These are phyloP conservation scores for Troilus luridus DNA, from an alignment of 2,888 invertebrate genomes.

Conservation along the genomic window DNA sequence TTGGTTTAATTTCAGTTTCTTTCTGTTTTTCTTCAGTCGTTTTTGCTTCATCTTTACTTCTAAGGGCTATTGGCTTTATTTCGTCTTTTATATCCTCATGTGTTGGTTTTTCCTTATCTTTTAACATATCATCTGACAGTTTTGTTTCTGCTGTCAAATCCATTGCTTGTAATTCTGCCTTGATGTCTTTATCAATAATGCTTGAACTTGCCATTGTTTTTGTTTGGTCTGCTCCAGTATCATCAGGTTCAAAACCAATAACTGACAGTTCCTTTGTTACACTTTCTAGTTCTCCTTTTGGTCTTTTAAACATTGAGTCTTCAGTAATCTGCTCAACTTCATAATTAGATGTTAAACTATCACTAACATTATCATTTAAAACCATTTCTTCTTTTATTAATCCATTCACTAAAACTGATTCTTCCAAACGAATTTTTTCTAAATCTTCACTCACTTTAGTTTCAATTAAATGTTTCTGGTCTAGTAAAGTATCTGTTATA, in stretches of 20 bases:
- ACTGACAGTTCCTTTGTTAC: constrained; percentile 7
- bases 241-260: neutral
- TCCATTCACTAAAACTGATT: constrained; percentile 9
- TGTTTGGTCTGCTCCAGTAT: neutral
- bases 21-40: neutral
- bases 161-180: constrained; percentile 8
- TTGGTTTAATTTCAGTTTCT: too few relatives aligned
- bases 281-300: neutral
- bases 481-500: neutral
- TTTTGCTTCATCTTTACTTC: neutral
- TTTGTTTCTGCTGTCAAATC: neutral
- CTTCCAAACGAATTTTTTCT: neutral
- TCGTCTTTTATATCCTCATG: neutral
- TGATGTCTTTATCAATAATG: neutral
- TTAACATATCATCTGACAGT: neutral
- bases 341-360: constrained; percentile 27
- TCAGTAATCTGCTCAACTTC: neutral
- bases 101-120: neutral
- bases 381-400: constrained; percentile 45
- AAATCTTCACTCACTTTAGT: neutral
- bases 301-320: neutral
- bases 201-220: neutral
- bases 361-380: neutral
- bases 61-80: neutral
- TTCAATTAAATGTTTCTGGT: neutral